phyloP scores from a whole-genome alignment of 2,888 invertebrate genomes.

The Atrina japonica region DNA sequence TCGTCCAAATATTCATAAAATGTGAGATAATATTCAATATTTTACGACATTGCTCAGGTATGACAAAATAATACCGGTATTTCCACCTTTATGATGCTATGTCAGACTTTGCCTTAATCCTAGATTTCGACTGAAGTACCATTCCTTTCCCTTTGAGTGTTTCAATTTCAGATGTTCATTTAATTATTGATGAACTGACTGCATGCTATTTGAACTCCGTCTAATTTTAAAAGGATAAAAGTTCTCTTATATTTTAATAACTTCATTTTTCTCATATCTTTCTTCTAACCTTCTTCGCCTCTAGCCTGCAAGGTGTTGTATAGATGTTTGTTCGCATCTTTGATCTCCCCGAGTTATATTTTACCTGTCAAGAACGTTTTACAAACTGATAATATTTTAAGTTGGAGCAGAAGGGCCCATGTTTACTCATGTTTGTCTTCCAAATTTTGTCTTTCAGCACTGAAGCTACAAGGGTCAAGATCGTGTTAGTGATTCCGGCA shows the following conservation, averaged over 20 bases:
- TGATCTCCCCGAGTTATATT: slow-evolving; percentile 17
- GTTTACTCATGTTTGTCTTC: slow-evolving; percentile 39
- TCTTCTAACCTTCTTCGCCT: slow-evolving; percentile 8
- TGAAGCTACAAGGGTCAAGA: slow-evolving; percentile 39
- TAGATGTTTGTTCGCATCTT: slow-evolving; percentile 1
- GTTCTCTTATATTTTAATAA: slow-evolving; percentile 5
- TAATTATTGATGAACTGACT: too few species aligned
- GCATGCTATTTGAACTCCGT: too few species aligned
- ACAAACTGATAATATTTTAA: not conserved
- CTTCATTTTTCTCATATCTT: slow-evolving; percentile 31
- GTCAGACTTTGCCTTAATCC: too few species aligned
- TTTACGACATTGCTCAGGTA: too few species aligned
- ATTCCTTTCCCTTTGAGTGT: too few species aligned
- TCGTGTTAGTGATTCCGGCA: slow-evolving; percentile 41
- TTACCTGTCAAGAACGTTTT: slow-evolving; percentile 2
- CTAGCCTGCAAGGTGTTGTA: not conserved
- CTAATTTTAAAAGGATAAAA: too few species aligned
- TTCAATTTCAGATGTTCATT: too few species aligned
- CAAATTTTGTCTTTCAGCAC: slow-evolving; percentile 14
- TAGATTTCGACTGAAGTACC: too few species aligned
- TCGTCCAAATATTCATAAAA: too few species aligned
- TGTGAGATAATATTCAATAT: too few species aligned
- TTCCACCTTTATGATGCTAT: too few species aligned
- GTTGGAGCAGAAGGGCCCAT: slow-evolving; percentile 34
- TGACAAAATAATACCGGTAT: too few species aligned